Conservation (phyloP, 1,140 invertebrate species). For the Callitettix versicolor region DNA sequence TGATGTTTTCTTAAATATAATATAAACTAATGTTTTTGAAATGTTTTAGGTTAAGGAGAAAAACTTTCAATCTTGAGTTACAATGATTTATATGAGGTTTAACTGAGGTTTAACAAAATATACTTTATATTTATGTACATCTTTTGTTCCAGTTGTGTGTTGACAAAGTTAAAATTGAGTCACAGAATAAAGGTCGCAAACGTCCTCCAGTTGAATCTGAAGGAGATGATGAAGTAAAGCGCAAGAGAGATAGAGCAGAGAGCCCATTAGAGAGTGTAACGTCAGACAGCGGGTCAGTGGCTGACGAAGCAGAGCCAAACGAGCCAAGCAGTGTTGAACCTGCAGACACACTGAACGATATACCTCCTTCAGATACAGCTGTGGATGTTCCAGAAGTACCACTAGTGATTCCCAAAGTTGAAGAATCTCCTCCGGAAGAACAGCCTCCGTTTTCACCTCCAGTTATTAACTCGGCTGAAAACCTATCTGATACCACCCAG, state of each 20-base stretch:
- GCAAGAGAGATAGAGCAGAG: conserved; percentile 56
- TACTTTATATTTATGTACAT: too few species aligned
- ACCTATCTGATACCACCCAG: neutral
- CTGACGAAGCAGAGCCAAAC: conserved; percentile 55
- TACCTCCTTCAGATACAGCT: conserved; percentile 2
- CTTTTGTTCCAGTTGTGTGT: conserved; percentile 13
- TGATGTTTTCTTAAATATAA: too few species aligned
- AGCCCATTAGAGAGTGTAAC: conserved; percentile 72
- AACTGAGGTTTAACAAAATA: too few species aligned
- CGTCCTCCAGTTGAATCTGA: conserved; percentile 50
- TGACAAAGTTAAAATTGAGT: conserved; percentile 33
- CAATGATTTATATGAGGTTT: too few species aligned
- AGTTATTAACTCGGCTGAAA: neutral
- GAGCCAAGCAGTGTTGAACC: conserved; percentile 18
- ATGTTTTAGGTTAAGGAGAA: too few species aligned
- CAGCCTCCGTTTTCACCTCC: conserved; percentile 19
- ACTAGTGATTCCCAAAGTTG: conserved; percentile 7
- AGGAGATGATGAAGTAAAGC: conserved; percentile 53
- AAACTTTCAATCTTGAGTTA: too few species aligned
- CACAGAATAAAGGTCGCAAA: conserved; percentile 61
- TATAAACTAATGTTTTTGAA: too few species aligned
- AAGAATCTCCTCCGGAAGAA: conserved; percentile 15
- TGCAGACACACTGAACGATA: conserved; percentile 6
- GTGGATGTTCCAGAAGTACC: neutral
- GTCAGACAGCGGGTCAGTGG: conserved; percentile 52